phyloP scores from a whole-genome alignment of 2,888 invertebrate species.

The Oligia strigilis region DNA sequence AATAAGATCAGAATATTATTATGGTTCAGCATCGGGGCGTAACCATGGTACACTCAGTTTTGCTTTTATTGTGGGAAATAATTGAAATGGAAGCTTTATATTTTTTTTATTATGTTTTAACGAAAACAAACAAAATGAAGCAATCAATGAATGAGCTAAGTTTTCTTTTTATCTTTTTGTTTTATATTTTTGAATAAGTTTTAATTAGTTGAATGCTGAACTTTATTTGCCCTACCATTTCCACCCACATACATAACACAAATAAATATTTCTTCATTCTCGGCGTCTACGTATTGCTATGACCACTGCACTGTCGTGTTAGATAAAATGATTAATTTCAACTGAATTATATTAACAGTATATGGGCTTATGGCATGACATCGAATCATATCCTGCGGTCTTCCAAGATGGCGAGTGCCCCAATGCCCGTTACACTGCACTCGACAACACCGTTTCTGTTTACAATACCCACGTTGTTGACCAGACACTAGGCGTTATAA shows the following conservation, averaged over 20 bases:
- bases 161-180: too few species aligned
- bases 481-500: constrained; percentile 67
- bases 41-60: not conserved
- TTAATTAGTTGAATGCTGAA: not conserved
- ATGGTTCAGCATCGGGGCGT: not conserved
- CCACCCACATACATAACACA: not conserved
- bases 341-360: constrained; percentile 65
- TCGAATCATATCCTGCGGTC: constrained; percentile 73
- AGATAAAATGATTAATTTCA: not conserved
- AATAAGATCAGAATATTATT: not conserved
- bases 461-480: constrained; percentile 73
- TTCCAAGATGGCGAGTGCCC: constrained; percentile 77
- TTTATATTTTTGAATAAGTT: not conserved
- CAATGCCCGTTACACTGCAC: constrained; percentile 72
- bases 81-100: too few species aligned
- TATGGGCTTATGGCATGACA: constrained; percentile 75
- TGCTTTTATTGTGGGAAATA: too few species aligned
- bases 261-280: not conserved
- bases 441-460: constrained; percentile 53
- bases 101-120: too few species aligned
- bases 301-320: not conserved
- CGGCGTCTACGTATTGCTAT: not conserved
- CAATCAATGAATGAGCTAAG: too few species aligned
- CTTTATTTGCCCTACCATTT: not conserved
- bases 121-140: too few species aligned